These are phyloP conservation scores for Liopterus haemorrhoidalis DNA, from an alignment of 2,888 invertebrate genomes.

Conservation along the genomic window DNA sequence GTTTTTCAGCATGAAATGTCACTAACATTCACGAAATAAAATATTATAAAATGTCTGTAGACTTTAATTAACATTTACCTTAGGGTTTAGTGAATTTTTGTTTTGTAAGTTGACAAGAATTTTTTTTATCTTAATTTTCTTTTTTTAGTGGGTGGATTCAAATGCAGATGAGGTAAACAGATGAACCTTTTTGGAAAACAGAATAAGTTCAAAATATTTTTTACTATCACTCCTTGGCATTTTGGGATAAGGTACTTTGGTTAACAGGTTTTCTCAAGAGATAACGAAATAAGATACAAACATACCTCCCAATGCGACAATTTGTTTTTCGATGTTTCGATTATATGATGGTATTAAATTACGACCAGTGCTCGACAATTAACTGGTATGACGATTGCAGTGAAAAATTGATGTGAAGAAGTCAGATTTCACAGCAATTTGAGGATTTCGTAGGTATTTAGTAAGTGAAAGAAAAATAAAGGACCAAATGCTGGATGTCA, in stretches of 20 bases:
- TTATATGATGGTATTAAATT: neutral
- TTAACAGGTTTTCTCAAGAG: constrained; percentile 6
- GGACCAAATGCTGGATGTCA: no score
- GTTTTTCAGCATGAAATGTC: no score
- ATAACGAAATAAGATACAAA: constrained; percentile 10
- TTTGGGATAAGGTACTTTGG: constrained; percentile 1
- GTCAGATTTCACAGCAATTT: no score
- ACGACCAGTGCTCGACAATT: constrained; percentile 1
- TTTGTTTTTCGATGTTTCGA: neutral
- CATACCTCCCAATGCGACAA: neutral
- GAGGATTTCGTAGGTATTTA: no score
- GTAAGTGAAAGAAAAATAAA: no score
- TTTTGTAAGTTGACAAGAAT: no score
- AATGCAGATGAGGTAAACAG: constrained; percentile 62
- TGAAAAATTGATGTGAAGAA: neutral
- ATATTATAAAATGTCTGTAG: no score
- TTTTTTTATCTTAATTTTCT: constrained; percentile 37
- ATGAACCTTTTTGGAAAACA: constrained; percentile 23
- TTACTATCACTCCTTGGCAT: constrained; percentile 6
- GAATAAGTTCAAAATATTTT: neutral
- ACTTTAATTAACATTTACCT: no score
- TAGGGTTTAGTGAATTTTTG: no score
- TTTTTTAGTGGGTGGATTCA: constrained; percentile 59
- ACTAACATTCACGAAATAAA: no score
- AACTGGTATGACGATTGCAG: neutral